Conservation (phyloP, 2,113 vertebrate genomes). For the Piliocolobus tephrosceles region DNA sequence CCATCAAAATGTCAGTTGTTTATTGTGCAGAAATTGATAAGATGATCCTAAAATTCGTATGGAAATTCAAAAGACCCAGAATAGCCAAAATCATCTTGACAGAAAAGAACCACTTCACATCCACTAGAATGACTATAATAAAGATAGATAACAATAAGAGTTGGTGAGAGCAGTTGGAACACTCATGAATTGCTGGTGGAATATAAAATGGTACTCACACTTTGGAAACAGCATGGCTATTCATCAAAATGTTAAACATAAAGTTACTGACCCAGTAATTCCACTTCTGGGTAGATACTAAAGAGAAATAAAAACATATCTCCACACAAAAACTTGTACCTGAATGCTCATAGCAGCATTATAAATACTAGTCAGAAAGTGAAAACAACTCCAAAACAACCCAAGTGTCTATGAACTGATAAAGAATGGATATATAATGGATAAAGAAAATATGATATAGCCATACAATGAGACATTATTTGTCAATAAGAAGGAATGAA, state of each 20-base stretch:
- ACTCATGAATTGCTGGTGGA: background rate
- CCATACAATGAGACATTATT: background rate
- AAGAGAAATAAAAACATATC: background rate
- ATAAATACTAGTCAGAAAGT: background rate
- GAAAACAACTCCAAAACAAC: background rate
- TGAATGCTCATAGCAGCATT: background rate
- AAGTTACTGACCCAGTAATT: background rate
- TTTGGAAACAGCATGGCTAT: background rate
- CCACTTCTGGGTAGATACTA: background rate
- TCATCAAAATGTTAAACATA: background rate
- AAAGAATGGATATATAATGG: background rate
- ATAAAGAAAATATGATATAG: background rate
- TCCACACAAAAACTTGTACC: background rate
- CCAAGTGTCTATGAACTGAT: background rate
- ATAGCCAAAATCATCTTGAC: background rate
- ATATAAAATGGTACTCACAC: background rate
- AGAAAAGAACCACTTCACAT: background rate
- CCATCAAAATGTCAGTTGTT: background rate
- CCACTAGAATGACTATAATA: background rate
- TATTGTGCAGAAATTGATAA: background rate
- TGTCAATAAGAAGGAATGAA: background rate
- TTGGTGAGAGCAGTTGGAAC: background rate
- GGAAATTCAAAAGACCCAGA: background rate
- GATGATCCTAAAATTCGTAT: background rate
- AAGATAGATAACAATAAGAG: background rate